Evolutionary conservation across 2,113 vertebrate species (phyloP).

Genomic region (Podocnemis expansa): DNA sequence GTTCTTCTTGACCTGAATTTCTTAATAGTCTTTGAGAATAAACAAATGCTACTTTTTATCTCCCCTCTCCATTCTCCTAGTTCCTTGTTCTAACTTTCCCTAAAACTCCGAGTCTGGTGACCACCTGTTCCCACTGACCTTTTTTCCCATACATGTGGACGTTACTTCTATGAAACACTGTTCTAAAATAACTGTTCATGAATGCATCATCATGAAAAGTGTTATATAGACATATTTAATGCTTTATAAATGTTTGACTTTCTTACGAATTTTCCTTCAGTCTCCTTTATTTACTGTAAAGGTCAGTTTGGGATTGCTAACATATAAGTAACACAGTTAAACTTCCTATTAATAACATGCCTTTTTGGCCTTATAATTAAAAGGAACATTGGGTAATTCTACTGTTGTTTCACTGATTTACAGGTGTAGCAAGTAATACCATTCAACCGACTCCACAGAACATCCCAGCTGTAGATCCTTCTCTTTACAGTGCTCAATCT

Average conservation of each 20-base stretch:
- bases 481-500: conserved; percentile 81
- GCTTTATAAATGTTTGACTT: neutral
- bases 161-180: neutral
- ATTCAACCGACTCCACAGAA: conserved; percentile 83
- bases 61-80: neutral
- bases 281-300: neutral
- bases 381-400: neutral
- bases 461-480: conserved; percentile 82
- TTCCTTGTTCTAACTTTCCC: neutral
- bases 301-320: neutral
- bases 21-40: neutral
- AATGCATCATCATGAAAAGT: neutral
- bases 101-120: neutral
- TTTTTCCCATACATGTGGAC: neutral
- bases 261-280: neutral
- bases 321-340: neutral
- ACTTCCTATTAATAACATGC: neutral
- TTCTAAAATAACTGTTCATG: neutral
- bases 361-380: conserved; percentile 9
- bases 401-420: conserved; percentile 46
- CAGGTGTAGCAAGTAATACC: conserved; percentile 83
- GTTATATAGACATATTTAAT: neutral
- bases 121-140: neutral
- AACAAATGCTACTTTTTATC: neutral
- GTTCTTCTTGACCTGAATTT: neutral